Percentiles rank a stretch among this genome's conserved stretches.
phyloP scores from a whole-genome alignment of 1,140 invertebrate genomes.

The Trichonephila inaurata region DNA sequence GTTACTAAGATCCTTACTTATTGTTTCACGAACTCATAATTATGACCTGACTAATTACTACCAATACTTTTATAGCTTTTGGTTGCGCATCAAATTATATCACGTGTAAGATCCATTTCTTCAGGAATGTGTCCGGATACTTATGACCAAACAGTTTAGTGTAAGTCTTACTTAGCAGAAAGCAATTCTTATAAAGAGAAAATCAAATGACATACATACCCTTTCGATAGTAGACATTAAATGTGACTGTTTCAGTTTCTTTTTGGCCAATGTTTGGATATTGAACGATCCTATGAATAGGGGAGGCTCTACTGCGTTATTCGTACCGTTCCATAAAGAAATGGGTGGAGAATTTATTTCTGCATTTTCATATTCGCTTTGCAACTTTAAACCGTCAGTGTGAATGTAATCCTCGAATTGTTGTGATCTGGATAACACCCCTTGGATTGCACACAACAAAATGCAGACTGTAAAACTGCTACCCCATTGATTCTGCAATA shows the following conservation, averaged over 20 bases:
- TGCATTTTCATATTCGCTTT: not conserved
- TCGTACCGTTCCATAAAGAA: not conserved
- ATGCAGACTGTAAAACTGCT: not conserved
- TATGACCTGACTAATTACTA: too few species aligned
- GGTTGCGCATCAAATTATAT: too few species aligned
- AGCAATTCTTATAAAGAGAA: too few species aligned
- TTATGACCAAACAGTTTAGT: too few species aligned
- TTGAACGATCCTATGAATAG: conserved; percentile 67
- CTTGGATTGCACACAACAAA: not conserved
- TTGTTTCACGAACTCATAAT: too few species aligned
- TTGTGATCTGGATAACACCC: not conserved
- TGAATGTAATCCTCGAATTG: not conserved
- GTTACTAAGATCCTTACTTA: too few species aligned
- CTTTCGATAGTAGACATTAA: conserved; percentile 54
- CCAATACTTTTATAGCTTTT: too few species aligned
- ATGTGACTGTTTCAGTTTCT: conserved; percentile 32
- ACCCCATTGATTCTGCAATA: not conserved
- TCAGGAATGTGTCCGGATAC: too few species aligned
- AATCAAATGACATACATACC: not conserved
- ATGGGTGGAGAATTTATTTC: rapidly evolving
- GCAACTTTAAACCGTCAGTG: not conserved
- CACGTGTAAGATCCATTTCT: too few species aligned
- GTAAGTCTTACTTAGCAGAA: too few species aligned
- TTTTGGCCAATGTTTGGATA: conserved; percentile 60
- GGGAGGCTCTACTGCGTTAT: conserved; percentile 52